Percentiles rank a stretch among this genome's conserved stretches.
phyloP scores from a whole-genome alignment of 1,140 invertebrate genomes.

The Lordiphosa clarofinis region DNA sequence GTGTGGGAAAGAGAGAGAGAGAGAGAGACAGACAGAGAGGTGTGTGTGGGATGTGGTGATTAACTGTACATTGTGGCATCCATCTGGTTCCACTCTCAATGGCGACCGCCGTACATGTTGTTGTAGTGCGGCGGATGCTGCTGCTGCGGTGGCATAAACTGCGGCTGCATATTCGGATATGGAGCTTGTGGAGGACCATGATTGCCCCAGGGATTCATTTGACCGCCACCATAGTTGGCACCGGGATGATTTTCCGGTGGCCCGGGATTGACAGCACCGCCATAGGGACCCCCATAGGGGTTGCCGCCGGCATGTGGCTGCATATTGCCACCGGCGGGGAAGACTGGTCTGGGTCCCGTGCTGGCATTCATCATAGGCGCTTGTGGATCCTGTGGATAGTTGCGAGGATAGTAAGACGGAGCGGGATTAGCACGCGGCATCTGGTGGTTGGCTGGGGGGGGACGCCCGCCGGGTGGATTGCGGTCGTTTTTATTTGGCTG shows the following conservation, averaged over 20 bases:
- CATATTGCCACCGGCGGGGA: neutral
- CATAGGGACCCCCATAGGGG: constrained; percentile 28
- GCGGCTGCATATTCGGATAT: constrained; percentile 31
- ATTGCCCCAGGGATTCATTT: constrained; percentile 51
- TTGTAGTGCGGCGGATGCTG: constrained; percentile 33
- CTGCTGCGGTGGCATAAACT: constrained; percentile 31
- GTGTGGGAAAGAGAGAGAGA: neutral
- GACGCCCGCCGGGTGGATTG: neutral
- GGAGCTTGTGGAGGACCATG: constrained; percentile 33
- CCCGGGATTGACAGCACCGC: neutral
- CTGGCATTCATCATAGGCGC: neutral
- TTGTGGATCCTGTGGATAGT: neutral
- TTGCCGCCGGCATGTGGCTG: neutral
- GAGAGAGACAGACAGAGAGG: neutral
- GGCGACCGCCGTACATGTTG: constrained; percentile 47
- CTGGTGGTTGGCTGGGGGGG: neutral
- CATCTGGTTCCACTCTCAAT: too few relatives aligned
- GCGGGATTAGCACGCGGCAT: neutral
- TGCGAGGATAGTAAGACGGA: neutral
- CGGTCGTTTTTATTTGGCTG: neutral
- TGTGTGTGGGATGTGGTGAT: neutral
- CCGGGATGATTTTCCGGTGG: constrained; percentile 20
- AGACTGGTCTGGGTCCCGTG: neutral
- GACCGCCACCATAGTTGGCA: constrained; percentile 3
- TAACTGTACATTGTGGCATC: constrained; percentile 1